Evolutionary conservation across 2,113 vertebrate species (phyloP).

Genomic region (Cyanoderma ruficeps): DNA sequence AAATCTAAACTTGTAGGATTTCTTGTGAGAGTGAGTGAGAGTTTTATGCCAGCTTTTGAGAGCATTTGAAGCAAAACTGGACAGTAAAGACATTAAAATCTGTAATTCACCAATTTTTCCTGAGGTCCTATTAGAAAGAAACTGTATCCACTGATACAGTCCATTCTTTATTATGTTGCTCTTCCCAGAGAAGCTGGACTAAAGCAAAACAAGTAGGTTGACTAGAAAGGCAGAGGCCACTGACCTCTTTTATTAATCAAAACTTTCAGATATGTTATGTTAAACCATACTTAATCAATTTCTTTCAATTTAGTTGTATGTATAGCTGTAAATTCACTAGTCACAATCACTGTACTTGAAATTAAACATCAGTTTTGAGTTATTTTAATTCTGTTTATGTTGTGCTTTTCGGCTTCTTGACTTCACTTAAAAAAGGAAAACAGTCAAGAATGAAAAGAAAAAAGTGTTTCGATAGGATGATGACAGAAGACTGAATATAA

Average conservation of each 20-base stretch:
- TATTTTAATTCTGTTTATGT: not conserved
- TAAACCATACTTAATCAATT: not conserved
- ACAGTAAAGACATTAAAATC: not conserved
- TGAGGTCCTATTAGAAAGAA: not conserved
- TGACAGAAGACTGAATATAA: not conserved
- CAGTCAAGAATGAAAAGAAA: not conserved
- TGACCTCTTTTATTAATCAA: not conserved
- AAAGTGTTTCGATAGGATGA: not conserved
- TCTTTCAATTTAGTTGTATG: not conserved
- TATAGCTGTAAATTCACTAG: not conserved
- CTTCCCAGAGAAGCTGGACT: not conserved
- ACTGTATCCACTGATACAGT: not conserved
- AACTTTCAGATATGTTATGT: not conserved
- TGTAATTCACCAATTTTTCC: not conserved
- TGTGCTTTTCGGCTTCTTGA: not conserved
- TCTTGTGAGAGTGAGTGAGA: not conserved
- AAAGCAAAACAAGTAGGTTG: not conserved
- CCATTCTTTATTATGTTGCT: not conserved
- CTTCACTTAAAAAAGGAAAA: not conserved
- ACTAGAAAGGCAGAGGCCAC: not conserved
- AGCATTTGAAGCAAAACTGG: not conserved
- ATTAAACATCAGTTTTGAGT: not conserved
- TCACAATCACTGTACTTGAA: not conserved
- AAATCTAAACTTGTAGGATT: not conserved
- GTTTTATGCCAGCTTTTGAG: not conserved